Base-by-base conservation (phyloP, 1,140 invertebrate genomes). In the Ips nitidus region DNA sequence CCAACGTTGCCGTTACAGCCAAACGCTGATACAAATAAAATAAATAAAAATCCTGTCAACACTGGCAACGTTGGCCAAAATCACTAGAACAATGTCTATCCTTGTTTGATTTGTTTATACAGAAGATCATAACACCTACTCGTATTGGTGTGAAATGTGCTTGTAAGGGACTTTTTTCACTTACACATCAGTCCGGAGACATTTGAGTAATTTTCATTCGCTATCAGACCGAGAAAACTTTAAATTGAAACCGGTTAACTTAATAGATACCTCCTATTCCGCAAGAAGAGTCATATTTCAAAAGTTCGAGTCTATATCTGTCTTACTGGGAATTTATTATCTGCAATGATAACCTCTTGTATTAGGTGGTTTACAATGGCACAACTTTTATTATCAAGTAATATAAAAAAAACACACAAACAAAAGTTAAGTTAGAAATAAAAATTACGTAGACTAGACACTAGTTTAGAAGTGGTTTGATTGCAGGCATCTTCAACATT, bases 171-270 rank as follows among this genome's bases (percentile, higher is more conserved):
- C 22, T 22, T 22, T 22, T 22, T 22, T 22, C 22, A 22, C 22
- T 22, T 22, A 22, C 22, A 22, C 22, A 22, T 22, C 22, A 22
- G 22, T 22, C 22, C 22, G 22, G 22, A 22, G 0, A 22, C 22
- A 22, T 22, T 22, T 22, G 22, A 22, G 22, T 22, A 22, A 22
- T 22, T 22, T 22, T 22, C 22, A 0, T 22, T 22, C 0, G 0
- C 22, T 22, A 22, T 22, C 22, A 22, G 0, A 50, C 45, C 45
- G 7, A 22, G 45, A 50, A 50, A 50, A 50, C 6, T 50, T 50
- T 50, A 50, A 50, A 50, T 50, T 50, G 45, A 50, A 50, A 50
- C 45, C 22, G 45, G 45, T 8, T 50, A 50, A 50, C 6, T 50
- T 50, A 50, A 50, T 50, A 50, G 45, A 50, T 50, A 50, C 22